Evolutionary conservation across 1,140 invertebrate genomes (phyloP).

Genomic region (Heliconius nattereri): DNA sequence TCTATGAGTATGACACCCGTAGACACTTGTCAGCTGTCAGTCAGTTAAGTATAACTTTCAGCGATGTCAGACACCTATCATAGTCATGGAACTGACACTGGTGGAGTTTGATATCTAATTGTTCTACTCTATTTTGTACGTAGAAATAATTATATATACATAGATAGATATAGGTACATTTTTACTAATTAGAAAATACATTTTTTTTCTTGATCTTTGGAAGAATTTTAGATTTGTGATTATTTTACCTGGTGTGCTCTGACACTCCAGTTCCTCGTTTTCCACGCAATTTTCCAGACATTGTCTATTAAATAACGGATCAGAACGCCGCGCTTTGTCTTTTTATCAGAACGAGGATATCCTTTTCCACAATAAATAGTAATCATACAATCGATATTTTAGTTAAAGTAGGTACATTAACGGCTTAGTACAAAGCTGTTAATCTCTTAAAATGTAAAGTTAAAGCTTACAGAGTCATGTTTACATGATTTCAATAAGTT

Average conservation of each 20-base stretch:
- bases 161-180: not conserved
- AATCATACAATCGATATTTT: not conserved
- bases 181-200: too few species aligned
- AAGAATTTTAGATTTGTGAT: too few species aligned
- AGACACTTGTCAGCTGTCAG: not conserved
- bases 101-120: not conserved
- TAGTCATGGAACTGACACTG: not conserved
- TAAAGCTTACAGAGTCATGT: not conserved
- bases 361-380: not conserved
- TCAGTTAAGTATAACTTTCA: conserved; percentile 2
- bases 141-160: not conserved
- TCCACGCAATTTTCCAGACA: too few species aligned
- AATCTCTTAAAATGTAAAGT: conserved; percentile 8
- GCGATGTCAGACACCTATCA: not conserved
- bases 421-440: not conserved
- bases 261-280: too few species aligned
- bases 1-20: not conserved
- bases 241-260: too few species aligned
- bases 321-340: too few species aligned
- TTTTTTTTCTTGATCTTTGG: too few species aligned
- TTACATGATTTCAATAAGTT: not conserved
- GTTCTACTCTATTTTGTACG: not conserved
- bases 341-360: too few species aligned
- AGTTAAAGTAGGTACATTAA: not conserved
- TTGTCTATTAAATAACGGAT: too few species aligned